A percentile compares a stretch with the other conserved stretches of the same genome.
phyloP scores from a whole-genome alignment of 37 sponge, comb jelly and placozoan genomes.

The Cliona cf. orientalis region DNA sequence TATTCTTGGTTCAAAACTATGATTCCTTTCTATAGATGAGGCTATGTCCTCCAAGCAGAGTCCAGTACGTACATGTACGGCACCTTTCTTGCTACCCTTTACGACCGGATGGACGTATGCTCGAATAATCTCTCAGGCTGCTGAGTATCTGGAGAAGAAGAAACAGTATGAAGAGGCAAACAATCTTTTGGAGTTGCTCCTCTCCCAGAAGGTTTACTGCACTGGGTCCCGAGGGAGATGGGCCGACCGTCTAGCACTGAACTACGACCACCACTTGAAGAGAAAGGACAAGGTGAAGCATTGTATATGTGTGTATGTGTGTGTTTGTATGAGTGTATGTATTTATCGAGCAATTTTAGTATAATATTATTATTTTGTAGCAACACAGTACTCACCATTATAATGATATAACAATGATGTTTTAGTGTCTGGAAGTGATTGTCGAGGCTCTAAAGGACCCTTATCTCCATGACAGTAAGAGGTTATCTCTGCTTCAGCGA shows the following conservation, averaged over 20 bases:
- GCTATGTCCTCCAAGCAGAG: too few relatives aligned
- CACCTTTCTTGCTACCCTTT: conserved; percentile 49
- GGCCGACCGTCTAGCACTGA: conserved; percentile 86
- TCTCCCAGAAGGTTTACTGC: conserved; percentile 45
- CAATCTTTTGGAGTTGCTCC: conserved; percentile 50
- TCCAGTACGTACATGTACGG: too few relatives aligned
- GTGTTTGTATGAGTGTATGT: conserved; percentile 27
- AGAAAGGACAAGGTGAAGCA: conserved; percentile 47
- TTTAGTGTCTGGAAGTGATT: conserved; percentile 68
- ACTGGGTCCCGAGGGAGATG: conserved; percentile 44
- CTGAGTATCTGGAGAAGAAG: conserved; percentile 72
- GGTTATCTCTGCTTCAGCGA: conserved; percentile 55
- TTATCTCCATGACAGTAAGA: conserved; percentile 25
- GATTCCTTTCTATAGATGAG: background rate
- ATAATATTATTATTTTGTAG: background rate
- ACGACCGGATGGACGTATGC: conserved; percentile 46
- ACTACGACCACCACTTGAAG: conserved; percentile 78
- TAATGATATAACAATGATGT: background rate
- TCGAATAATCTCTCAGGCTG: conserved; percentile 26
- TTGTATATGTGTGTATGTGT: conserved; percentile 32
- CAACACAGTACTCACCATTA: background rate
- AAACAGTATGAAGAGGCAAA: conserved; percentile 57
- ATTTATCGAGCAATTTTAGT: background rate
- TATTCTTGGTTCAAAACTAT: background rate
- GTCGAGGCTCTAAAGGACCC: conserved; percentile 50